A percentile compares a stretch with the other conserved stretches of the same genome.
phyloP scores from a whole-genome alignment of 1,140 invertebrate genomes.

The Anastrepha ludens region DNA sequence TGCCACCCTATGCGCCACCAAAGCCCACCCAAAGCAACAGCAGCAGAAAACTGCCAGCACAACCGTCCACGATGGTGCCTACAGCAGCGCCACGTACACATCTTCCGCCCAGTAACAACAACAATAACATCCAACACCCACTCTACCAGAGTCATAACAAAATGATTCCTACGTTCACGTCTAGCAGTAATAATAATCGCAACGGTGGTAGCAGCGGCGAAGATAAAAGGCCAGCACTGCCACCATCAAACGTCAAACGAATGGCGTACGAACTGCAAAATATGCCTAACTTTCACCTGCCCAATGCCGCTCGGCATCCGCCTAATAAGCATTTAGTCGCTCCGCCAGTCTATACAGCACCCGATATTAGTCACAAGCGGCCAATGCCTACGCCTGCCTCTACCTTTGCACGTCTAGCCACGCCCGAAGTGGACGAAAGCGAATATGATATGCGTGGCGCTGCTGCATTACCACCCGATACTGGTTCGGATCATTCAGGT shows the following conservation, averaged over 20 bases:
- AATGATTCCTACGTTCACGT: neutral
- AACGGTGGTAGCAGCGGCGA: no score
- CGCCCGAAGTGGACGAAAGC: slow-evolving; percentile 56
- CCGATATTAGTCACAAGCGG: slow-evolving; percentile 52
- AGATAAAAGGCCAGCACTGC: slow-evolving; percentile 9
- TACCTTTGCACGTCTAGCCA: slow-evolving; percentile 41
- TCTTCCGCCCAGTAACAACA: slow-evolving; percentile 55
- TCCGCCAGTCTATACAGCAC: slow-evolving; percentile 56
- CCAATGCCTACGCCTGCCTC: slow-evolving; percentile 39
- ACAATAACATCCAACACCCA: slow-evolving; percentile 29
- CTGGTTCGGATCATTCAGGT: slow-evolving; percentile 72
- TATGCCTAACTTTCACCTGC: slow-evolving; percentile 64
- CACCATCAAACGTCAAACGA: slow-evolving; percentile 63
- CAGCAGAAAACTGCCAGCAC: slow-evolving; percentile 32
- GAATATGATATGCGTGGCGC: slow-evolving; percentile 68
- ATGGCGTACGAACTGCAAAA: slow-evolving; percentile 65
- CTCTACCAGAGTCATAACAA: neutral
- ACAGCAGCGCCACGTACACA: slow-evolving; percentile 52
- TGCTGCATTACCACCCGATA: slow-evolving; percentile 61
- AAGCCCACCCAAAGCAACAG: neutral
- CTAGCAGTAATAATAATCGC: neutral
- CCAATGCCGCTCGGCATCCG: slow-evolving; percentile 61
- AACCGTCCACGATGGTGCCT: slow-evolving; percentile 55
- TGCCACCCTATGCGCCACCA: slow-evolving; percentile 64
- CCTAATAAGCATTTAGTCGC: slow-evolving; percentile 60